Evolutionary conservation across 2,888 invertebrate species (phyloP).

Genomic region (Lasioglossum vierecki): DNA sequence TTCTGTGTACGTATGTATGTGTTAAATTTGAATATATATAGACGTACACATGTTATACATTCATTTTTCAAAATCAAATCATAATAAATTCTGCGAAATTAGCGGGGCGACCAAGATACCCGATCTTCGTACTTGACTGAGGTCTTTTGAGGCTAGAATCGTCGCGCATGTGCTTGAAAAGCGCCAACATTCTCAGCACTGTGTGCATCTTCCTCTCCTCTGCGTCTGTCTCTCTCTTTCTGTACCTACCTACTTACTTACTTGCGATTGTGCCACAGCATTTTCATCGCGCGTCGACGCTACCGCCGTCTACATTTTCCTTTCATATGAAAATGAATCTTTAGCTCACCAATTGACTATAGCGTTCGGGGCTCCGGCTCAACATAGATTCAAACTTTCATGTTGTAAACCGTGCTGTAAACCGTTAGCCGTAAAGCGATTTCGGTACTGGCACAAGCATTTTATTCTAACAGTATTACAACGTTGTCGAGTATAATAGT

Average conservation of each 20-base stretch:
- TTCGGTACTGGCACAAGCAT: background rate
- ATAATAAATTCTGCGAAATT: too few relatives aligned
- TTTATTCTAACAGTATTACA: background rate
- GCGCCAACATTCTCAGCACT: too few relatives aligned
- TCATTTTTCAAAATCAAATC: too few relatives aligned
- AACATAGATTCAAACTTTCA: background rate
- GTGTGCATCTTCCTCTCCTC: background rate
- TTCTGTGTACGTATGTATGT: too few relatives aligned
- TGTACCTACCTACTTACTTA: background rate
- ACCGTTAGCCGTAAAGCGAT: background rate
- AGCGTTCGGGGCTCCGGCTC: background rate
- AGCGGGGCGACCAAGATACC: too few relatives aligned
- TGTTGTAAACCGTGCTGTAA: background rate
- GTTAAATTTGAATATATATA: too few relatives aligned
- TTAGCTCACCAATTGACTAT: conserved; percentile 9
- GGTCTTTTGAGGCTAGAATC: too few relatives aligned
- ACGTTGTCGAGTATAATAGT: background rate
- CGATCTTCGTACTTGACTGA: too few relatives aligned
- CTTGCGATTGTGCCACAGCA: background rate
- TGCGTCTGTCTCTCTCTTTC: background rate
- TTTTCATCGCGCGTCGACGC: conserved; percentile 17
- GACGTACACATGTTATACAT: too few relatives aligned
- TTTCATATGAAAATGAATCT: conserved; percentile 34
- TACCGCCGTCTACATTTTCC: background rate
- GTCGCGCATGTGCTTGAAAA: too few relatives aligned